Conservation (phyloP, 35 echinoderm and acorn worm species). For the Chiridota heheva region DNA sequence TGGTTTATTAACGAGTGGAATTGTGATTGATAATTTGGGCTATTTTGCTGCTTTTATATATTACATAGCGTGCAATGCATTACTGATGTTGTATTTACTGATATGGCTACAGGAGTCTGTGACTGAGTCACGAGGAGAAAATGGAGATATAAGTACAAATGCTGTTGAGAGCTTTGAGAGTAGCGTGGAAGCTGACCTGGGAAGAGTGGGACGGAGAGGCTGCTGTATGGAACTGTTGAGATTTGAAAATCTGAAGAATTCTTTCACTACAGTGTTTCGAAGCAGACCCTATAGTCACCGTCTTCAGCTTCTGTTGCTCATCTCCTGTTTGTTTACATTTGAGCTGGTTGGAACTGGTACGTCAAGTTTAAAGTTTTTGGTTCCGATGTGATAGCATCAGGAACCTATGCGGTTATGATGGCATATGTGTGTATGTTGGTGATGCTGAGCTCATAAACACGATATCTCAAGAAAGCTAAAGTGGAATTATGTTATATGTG, state of each 20-base stretch:
- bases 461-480: no score
- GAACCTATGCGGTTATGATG: no score
- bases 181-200: slow-evolving; percentile 49
- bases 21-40: slow-evolving; percentile 80
- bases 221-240: slow-evolving; percentile 64
- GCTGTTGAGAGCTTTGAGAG: slow-evolving; percentile 39
- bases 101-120: slow-evolving; percentile 81
- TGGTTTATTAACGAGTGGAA: slow-evolving; percentile 68
- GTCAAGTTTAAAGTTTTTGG: slow-evolving; percentile 10
- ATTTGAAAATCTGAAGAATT: slow-evolving; percentile 69
- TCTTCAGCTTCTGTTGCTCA: slow-evolving; percentile 65
- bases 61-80: slow-evolving; percentile 58
- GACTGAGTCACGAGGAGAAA: slow-evolving; percentile 10
- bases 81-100: slow-evolving; percentile 61
- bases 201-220: slow-evolving; percentile 2
- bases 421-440: no score
- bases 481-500: no score
- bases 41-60: slow-evolving; percentile 81
- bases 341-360: slow-evolving; percentile 92
- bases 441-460: no score
- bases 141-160: slow-evolving; percentile 5
- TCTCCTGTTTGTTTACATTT: slow-evolving; percentile 62
- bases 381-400: no score
- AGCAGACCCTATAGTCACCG: slow-evolving; percentile 58
- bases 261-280: slow-evolving; percentile 57